Evolutionary conservation across 2,113 vertebrate genomes (phyloP).

Genomic region (Cryptomyrus ogoouensis): DNA sequence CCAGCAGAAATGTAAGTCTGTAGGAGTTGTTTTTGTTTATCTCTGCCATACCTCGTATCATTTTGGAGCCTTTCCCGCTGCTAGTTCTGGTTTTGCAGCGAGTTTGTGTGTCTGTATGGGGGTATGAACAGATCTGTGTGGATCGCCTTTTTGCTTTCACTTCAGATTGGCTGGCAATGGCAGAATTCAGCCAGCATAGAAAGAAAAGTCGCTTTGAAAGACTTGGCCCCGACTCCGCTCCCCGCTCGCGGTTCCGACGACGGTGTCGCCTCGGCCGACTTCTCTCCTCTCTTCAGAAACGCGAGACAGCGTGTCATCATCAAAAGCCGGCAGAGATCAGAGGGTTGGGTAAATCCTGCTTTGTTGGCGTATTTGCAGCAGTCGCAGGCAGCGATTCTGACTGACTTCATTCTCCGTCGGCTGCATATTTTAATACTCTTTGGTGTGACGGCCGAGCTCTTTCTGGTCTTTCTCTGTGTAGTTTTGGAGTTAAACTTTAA

Average conservation of each 20-base stretch:
- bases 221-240: not conserved
- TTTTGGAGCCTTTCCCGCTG: not conserved
- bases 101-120: not conserved
- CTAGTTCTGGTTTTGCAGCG: not conserved
- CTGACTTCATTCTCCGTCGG: not conserved
- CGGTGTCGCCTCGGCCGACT: slow-evolving; percentile 14
- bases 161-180: not conserved
- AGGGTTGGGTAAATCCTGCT: slow-evolving; percentile 3
- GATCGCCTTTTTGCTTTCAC: not conserved
- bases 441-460: not conserved
- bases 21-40: not conserved
- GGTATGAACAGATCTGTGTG: not conserved
- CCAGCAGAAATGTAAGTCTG: not conserved
- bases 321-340: not conserved
- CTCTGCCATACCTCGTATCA: not conserved
- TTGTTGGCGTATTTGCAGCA: slow-evolving; percentile 1
- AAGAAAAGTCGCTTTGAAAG: slow-evolving; percentile 2
- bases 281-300: slow-evolving; percentile 50
- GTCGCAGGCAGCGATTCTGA: not conserved
- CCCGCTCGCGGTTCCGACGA: not conserved
- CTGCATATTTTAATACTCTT: slow-evolving; percentile 15
- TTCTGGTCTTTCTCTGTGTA: not conserved
- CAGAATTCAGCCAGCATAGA: not conserved
- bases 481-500: not conserved
- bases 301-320: slow-evolving; percentile 6